Evolutionary conservation across 2,113 vertebrate genomes (phyloP).

Genomic region (Raphicerus campestris): DNA sequence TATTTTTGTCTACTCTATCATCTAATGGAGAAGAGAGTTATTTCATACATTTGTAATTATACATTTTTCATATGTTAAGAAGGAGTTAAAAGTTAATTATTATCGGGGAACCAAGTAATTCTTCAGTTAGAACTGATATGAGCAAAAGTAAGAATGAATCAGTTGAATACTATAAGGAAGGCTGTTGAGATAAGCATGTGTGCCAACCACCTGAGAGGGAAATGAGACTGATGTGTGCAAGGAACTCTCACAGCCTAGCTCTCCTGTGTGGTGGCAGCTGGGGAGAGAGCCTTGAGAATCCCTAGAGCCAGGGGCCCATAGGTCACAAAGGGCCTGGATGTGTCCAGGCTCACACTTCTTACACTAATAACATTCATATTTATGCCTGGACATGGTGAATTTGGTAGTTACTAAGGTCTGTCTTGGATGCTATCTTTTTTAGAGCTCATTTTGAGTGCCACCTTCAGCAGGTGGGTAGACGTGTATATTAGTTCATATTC

Average conservation of each 20-base stretch:
- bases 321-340: fast-evolving
- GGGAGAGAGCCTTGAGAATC: neutral
- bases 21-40: neutral
- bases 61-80: neutral
- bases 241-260: neutral
- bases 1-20: neutral
- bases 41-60: neutral
- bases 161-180: neutral
- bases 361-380: neutral
- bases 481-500: neutral
- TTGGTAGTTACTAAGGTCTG: neutral
- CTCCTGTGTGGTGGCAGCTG: fast-evolving
- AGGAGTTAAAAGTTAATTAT: neutral
- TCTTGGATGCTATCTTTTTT: neutral
- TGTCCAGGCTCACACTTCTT: neutral
- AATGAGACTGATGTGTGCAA: neutral
- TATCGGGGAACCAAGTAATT: neutral
- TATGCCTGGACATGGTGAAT: neutral
- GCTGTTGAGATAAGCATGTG: neutral
- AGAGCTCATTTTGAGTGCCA: neutral
- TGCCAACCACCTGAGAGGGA: neutral
- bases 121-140: neutral
- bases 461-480: neutral
- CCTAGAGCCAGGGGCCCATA: neutral
- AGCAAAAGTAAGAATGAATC: neutral